A percentile compares a stretch with the other conserved stretches of the same genome.
Evolutionary conservation across 2,113 vertebrate genomes (phyloP).

Genomic region (Tylochromis polylepis): DNA sequence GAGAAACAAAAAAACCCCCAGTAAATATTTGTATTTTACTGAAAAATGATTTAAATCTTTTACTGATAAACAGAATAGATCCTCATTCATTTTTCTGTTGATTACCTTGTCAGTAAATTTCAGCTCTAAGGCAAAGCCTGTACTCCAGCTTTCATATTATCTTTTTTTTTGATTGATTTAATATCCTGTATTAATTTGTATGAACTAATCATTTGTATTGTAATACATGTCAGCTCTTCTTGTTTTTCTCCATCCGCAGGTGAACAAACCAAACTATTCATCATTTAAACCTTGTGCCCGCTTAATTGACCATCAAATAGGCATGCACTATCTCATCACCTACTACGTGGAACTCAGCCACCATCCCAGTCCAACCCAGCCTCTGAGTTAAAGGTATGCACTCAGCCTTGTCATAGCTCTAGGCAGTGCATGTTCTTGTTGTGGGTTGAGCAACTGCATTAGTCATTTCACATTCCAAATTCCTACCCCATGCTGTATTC

Average conservation of each 20-base stretch:
- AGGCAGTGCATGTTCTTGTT: constrained; percentile 78
- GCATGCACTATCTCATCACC: constrained; percentile 2
- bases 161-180: background rate
- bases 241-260: background rate
- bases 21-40: too few relatives aligned
- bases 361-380: constrained; percentile 18
- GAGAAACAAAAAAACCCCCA: background rate
- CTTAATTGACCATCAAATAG: constrained; percentile 31
- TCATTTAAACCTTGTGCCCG: background rate
- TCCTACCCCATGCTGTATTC: constrained; percentile 65
- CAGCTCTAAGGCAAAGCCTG: background rate
- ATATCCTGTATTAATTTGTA: background rate
- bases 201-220: background rate
- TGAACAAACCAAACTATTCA: background rate
- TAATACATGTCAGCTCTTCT: background rate
- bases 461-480: constrained; percentile 79
- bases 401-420: constrained; percentile 69
- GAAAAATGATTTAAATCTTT: background rate
- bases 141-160: background rate
- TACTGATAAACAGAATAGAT: background rate
- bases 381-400: constrained; percentile 66
- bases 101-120: background rate
- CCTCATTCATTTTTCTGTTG: background rate
- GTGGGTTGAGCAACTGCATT: constrained; percentile 79
- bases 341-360: background rate